phyloP scores from a whole-genome alignment of 2,797 vertebrate species.

The Macrochelys suwanniensis region DNA sequence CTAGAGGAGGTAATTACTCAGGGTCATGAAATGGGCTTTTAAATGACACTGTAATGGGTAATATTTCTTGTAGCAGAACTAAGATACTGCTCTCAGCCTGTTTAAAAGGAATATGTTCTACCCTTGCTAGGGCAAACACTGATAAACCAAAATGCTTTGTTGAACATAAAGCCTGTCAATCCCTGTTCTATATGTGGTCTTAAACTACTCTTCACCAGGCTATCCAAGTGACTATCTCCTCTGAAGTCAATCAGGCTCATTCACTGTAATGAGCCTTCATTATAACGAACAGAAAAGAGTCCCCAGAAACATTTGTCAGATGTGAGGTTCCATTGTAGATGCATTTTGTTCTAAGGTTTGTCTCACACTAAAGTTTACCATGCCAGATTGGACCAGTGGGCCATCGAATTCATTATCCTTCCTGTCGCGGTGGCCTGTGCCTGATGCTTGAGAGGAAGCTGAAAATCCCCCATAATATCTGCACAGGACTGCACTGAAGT shows the following conservation, averaged over 20 bases:
- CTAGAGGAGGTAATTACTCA: slow-evolving; percentile 91
- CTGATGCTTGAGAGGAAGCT: not conserved
- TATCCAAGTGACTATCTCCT: rapidly evolving
- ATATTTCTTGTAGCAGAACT: not conserved
- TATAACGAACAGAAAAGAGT: not conserved
- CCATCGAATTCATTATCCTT: not conserved
- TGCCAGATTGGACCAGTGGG: not conserved
- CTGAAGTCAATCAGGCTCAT: not conserved
- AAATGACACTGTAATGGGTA: rapidly evolving
- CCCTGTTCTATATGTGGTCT: rapidly evolving
- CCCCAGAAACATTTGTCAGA: not conserved
- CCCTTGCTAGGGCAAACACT: not conserved
- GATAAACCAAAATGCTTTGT: not conserved
- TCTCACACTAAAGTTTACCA: not conserved
- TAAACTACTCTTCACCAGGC: not conserved
- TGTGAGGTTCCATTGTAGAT: not conserved
- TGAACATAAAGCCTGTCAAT: not conserved
- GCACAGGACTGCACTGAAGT: not conserved
- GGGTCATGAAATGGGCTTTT: rapidly evolving
- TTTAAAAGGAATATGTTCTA: rapidly evolving
- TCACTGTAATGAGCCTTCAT: not conserved
- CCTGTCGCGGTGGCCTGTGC: not conserved
- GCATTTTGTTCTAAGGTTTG: not conserved
- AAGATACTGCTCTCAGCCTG: not conserved
- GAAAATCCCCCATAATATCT: not conserved